Conservation (phyloP, 2,797 vertebrate genomes). For the Mormyrops boulengeri region DNA sequence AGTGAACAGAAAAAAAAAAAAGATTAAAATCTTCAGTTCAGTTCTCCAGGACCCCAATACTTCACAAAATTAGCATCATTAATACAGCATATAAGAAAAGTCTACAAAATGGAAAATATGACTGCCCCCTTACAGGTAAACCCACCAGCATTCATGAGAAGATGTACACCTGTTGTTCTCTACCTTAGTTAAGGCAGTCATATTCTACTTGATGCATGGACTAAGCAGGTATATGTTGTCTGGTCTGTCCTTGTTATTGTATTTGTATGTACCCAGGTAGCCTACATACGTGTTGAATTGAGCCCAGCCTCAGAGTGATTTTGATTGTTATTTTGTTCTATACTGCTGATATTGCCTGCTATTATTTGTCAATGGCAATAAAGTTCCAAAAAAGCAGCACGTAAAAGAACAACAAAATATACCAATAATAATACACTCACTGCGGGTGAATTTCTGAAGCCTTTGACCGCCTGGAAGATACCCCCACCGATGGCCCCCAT, state of each 20-base stretch:
- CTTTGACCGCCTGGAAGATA: slow-evolving; percentile 93
- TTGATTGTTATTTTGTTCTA: not conserved
- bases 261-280: not conserved
- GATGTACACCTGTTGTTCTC: not conserved
- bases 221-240: not conserved
- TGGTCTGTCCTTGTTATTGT: not conserved
- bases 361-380: not conserved
- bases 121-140: not conserved
- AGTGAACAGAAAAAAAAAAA: slow-evolving; percentile 15
- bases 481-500: slow-evolving; percentile 96
- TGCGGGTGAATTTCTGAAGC: slow-evolving; percentile 87
- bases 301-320: not conserved
- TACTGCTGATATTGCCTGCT: not conserved
- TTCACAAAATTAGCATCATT: not conserved
- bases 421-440: slow-evolving; percentile 59
- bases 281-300: not conserved
- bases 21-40: not conserved
- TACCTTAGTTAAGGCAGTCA: not conserved
- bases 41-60: not conserved
- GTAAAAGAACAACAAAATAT: not conserved
- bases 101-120: not conserved
- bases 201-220: not conserved
- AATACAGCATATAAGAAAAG: not conserved
- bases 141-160: not conserved
- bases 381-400: not conserved